Percentiles rank a stretch among this genome's conserved stretches.
Conservation (phyloP, 2,888 invertebrate species). For the Mythimna pallens region DNA sequence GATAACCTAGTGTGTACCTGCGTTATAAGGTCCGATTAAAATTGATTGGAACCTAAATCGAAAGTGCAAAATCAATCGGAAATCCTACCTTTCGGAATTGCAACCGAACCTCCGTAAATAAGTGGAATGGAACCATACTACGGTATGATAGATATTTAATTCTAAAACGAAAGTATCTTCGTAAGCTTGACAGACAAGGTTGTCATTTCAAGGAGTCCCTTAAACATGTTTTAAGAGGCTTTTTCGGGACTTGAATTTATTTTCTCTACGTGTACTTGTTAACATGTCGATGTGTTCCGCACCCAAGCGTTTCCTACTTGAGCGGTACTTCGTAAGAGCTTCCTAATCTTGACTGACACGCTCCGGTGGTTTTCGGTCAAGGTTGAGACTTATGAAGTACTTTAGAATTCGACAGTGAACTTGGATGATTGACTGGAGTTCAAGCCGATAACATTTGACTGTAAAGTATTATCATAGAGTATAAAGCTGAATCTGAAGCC, state of each 20-base stretch:
- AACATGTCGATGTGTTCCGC: conserved; percentile 47
- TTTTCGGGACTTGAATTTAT: conserved; percentile 41
- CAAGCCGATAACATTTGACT: neutral
- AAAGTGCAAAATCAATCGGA: no score
- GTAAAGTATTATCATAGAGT: neutral
- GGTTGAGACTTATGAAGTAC: conserved; percentile 29
- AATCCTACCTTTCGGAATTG: no score
- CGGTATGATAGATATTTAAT: neutral
- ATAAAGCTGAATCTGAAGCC: neutral
- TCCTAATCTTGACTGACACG: conserved; percentile 60
- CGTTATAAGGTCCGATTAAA: no score
- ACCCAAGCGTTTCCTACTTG: conserved; percentile 47
- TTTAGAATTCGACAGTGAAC: conserved; percentile 28
- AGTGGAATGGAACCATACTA: neutral
- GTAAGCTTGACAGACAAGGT: conserved; percentile 30
- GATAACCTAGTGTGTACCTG: no score
- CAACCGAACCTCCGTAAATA: neutral
- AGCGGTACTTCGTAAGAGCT: conserved; percentile 45
- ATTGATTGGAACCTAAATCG: no score
- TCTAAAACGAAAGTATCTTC: conserved; percentile 17
- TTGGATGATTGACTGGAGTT: conserved; percentile 5
- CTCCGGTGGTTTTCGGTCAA: conserved; percentile 35
- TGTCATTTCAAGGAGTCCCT: conserved; percentile 40
- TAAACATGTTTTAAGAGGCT: conserved; percentile 37
- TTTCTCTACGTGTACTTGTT: conserved; percentile 35